These are phyloP conservation scores for Heteromormyrus szaboi DNA, from an alignment of 2,797 vertebrate genomes.

Conservation along the genomic window DNA sequence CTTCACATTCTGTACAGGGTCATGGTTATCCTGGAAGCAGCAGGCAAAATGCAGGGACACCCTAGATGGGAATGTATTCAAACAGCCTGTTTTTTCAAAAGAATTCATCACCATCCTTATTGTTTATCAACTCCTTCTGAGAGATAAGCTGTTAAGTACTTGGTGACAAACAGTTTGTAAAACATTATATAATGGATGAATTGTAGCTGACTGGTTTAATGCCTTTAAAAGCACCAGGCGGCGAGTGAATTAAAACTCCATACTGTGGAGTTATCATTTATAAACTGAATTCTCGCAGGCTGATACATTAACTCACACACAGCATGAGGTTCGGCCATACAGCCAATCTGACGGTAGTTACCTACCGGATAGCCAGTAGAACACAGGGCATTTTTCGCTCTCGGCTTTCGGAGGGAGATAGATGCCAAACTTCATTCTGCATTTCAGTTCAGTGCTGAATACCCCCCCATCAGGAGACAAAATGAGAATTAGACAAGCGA, in stretches of 20 bases:
- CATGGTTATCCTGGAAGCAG: background rate
- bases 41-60: background rate
- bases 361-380: slow-evolving; percentile 92
- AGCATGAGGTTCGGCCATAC: background rate
- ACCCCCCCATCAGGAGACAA: background rate
- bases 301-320: background rate
- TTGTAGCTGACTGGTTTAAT: background rate
- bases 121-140: background rate
- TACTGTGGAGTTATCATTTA: background rate
- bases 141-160: background rate
- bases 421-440: slow-evolving; percentile 92
- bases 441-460: slow-evolving; percentile 79
- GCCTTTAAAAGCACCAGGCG: background rate
- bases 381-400: slow-evolving; percentile 75
- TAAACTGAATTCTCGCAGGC: too few species aligned
- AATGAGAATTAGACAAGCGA: background rate
- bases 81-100: background rate
- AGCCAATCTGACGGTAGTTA: background rate
- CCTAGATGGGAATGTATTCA: background rate
- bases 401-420: slow-evolving; percentile 88
- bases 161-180: background rate
- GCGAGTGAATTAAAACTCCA: background rate
- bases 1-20: background rate
- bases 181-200: background rate
- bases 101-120: background rate